These are phyloP conservation scores for Drosophila arawakana DNA, from an alignment of 1,140 invertebrate genomes.

Conservation along the genomic window DNA sequence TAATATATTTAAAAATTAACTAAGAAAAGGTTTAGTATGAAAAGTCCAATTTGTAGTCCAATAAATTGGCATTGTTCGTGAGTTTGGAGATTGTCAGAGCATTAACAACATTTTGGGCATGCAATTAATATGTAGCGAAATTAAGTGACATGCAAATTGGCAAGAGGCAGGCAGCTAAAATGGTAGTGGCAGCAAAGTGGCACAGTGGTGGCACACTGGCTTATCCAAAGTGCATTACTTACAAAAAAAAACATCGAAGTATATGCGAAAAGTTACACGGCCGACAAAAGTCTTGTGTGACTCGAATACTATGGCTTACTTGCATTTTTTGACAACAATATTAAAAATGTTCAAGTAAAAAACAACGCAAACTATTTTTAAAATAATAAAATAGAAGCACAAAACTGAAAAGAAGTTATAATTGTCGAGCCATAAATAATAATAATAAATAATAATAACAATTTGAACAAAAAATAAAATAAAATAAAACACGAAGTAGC, in stretches of 20 bases:
- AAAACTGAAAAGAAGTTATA: no score
- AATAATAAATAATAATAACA: no score
- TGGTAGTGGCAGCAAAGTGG: not conserved
- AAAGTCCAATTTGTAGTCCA: conserved; percentile 1
- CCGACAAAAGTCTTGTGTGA: conserved; percentile 16
- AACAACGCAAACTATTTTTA: no score
- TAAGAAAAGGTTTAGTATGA: not conserved
- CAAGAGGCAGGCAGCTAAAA: conserved; percentile 8
- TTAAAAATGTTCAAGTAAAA: no score
- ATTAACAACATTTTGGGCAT: conserved; percentile 25
- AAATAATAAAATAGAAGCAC: no score
- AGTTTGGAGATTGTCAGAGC: not conserved
- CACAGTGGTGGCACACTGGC: conserved; percentile 3
- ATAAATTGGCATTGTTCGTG: conserved; percentile 25
- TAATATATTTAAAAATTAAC: not conserved
- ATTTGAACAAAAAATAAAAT: no score
- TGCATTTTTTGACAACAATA: not conserved
- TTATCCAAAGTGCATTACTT: conserved; percentile 25
- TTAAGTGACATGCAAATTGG: conserved; percentile 45
- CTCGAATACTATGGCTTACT: not conserved
- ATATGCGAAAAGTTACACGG: not conserved
- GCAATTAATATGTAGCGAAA: conserved; percentile 51
- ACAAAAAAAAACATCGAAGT: conserved; percentile 4
- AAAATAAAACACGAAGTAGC: no score
- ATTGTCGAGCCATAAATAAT: no score